phyloP scores from a whole-genome alignment of 2,888 invertebrate species.

The Heliconius ismenius region DNA sequence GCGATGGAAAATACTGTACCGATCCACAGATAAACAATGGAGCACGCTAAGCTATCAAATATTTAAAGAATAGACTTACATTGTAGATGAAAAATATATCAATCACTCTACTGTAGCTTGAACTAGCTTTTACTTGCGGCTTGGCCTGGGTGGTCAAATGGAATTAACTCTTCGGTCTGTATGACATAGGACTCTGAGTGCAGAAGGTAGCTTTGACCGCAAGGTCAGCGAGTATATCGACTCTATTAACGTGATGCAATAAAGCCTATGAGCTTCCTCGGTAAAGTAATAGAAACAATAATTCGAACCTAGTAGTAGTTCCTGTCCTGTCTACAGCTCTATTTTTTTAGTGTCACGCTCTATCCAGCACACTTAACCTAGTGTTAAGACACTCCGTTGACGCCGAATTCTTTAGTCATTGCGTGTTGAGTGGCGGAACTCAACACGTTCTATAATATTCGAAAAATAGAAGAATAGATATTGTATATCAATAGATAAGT shows the following conservation, averaged over 20 bases:
- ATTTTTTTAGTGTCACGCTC: no score
- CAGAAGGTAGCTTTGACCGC: neutral
- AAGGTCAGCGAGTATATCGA: neutral
- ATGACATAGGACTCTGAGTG: neutral
- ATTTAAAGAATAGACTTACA: neutral
- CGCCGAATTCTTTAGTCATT: neutral
- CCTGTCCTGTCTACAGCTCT: neutral
- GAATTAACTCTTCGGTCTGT: neutral
- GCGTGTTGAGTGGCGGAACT: neutral
- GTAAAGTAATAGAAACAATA: no score
- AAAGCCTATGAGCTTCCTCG: neutral
- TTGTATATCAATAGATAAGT: neutral
- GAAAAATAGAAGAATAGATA: no score
- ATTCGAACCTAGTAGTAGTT: neutral
- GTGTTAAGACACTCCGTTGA: no score
- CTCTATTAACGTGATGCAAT: neutral
- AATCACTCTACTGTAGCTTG: neutral
- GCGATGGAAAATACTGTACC: conserved; percentile 47
- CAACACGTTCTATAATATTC: no score
- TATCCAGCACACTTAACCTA: no score
- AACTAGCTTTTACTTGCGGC: neutral
- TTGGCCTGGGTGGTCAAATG: neutral
- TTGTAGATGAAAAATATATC: neutral
- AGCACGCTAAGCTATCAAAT: conserved; percentile 31
- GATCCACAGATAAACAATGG: conserved; percentile 43